Percentiles rank a stretch among this genome's conserved stretches.
Conservation (phyloP, 2,888 invertebrate genomes). For the Formica aserva region DNA sequence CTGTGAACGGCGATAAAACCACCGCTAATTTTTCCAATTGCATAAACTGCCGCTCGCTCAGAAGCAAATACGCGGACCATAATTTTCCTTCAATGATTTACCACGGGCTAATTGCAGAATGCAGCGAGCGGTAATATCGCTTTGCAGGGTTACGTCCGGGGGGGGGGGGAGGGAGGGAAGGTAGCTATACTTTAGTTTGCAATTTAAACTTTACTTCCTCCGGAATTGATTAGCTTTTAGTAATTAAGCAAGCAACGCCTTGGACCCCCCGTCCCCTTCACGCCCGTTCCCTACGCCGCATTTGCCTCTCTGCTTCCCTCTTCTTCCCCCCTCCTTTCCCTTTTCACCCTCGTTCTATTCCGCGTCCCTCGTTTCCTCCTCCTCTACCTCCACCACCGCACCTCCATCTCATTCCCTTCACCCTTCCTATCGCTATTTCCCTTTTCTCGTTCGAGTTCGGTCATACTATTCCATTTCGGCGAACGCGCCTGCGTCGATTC, state of each 20-base stretch:
- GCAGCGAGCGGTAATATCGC: constrained; percentile 82
- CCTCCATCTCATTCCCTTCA: constrained; percentile 53
- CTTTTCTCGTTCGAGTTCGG: constrained; percentile 66
- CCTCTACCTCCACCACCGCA: constrained; percentile 24
- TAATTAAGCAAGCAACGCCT: constrained; percentile 86
- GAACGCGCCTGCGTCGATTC: constrained; percentile 70
- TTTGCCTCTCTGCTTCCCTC: constrained; percentile 39
- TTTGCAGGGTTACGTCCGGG: constrained; percentile 79
- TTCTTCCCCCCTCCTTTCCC: constrained; percentile 53
- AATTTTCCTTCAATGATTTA: constrained; percentile 86
- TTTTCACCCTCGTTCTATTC: constrained; percentile 63
- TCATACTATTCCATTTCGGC: constrained; percentile 54
- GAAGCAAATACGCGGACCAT: constrained; percentile 74
- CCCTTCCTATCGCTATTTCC: constrained; percentile 59
- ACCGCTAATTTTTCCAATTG: constrained; percentile 64
- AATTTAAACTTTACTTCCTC: constrained; percentile 86
- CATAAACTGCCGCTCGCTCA: constrained; percentile 48
- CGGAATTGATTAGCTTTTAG: constrained; percentile 86
- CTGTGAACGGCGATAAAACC: neutral
- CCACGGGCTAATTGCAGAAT: constrained; percentile 85
- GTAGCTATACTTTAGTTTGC: constrained; percentile 86
- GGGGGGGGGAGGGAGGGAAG: constrained; percentile 58
- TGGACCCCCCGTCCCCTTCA: constrained; percentile 75
- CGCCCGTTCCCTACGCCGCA: constrained; percentile 59
- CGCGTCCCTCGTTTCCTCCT: constrained; percentile 45